Conservation (phyloP, 1,140 invertebrate species). For the Achroia grisella region DNA sequence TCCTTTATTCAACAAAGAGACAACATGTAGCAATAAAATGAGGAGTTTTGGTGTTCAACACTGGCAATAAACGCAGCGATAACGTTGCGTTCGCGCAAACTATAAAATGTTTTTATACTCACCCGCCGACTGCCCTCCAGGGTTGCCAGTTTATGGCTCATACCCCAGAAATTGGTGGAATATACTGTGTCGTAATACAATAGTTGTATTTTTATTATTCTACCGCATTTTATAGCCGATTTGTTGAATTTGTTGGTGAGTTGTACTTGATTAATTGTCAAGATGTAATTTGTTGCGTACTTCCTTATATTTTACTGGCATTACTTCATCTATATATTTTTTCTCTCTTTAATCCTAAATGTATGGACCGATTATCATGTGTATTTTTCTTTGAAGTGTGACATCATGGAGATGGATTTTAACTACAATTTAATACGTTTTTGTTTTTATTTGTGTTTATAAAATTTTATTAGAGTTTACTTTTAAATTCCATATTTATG, state of each 20-base stretch:
- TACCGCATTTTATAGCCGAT: neutral
- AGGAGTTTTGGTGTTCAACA: neutral
- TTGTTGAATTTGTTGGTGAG: neutral
- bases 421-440: too few relatives aligned
- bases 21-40: conserved; percentile 2
- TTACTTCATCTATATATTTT: too few relatives aligned
- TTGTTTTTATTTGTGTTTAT: too few relatives aligned
- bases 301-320: too few relatives aligned
- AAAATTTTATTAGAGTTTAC: too few relatives aligned
- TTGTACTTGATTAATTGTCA: too few relatives aligned
- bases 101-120: conserved; percentile 11
- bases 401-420: too few relatives aligned
- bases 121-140: neutral
- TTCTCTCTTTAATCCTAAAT: too few relatives aligned
- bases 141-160: conserved; percentile 11
- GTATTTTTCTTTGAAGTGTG: too few relatives aligned
- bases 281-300: too few relatives aligned
- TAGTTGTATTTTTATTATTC: conserved; percentile 9
- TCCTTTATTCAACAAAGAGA: neutral
- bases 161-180: conserved; percentile 4
- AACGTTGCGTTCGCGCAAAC: conserved; percentile 3
- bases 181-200: conserved; percentile 7
- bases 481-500: too few relatives aligned
- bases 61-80: conserved; percentile 1
- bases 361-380: too few relatives aligned